Evolutionary conservation across 2,888 invertebrate species (phyloP).

Genomic region (Eupithecia vulgata): DNA sequence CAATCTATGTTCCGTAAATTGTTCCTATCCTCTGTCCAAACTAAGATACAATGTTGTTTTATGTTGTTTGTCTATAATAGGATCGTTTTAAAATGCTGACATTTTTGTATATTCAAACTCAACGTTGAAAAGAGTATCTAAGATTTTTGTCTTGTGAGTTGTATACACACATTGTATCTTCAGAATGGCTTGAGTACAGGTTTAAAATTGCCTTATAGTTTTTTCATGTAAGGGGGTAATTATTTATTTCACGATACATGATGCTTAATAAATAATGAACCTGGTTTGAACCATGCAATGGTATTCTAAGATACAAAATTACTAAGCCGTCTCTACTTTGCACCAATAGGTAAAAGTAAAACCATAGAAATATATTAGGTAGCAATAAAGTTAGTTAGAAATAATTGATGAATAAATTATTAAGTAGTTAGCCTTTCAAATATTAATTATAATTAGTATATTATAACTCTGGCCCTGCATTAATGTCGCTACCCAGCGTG

Average conservation of each 20-base stretch:
- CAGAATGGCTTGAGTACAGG: not conserved
- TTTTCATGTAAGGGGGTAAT: not conserved
- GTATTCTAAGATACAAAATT: not conserved
- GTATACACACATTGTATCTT: not conserved
- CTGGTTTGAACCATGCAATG: not conserved
- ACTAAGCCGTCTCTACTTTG: not conserved
- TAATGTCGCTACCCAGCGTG: not conserved
- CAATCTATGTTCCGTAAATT: not conserved
- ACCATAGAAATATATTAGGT: not conserved
- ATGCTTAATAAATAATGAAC: not conserved
- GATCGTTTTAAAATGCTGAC: too few relatives aligned
- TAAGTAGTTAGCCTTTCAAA: conserved; percentile 1
- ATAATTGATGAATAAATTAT: not conserved
- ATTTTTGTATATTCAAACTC: not conserved
- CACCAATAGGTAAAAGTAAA: not conserved
- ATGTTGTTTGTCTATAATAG: not conserved
- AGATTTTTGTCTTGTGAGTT: not conserved
- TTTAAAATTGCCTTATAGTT: not conserved
- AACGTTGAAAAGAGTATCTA: not conserved
- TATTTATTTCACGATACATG: not conserved
- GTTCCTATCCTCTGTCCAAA: not conserved
- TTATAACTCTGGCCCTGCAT: not conserved
- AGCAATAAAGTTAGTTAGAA: conserved; percentile 3
- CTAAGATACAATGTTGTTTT: not conserved
- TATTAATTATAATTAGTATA: not conserved